Conservation (phyloP, 2,797 vertebrate genomes). For the Phrynocephalus forsythii region DNA sequence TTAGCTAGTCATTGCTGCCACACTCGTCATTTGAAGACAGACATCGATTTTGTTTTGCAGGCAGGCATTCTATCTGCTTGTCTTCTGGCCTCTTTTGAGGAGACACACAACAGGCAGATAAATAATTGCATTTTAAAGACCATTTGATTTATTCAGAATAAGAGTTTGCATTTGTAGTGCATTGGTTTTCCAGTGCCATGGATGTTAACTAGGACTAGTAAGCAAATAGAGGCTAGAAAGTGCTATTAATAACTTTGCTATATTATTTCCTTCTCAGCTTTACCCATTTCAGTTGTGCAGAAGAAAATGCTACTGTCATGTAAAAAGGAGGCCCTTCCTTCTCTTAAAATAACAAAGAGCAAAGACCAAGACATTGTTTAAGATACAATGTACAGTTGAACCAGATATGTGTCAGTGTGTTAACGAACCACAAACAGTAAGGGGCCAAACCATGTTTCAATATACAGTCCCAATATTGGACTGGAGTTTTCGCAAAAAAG, state of each 20-base stretch:
- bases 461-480: neutral
- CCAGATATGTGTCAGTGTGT: neutral
- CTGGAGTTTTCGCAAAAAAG: neutral
- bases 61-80: slow-evolving; percentile 38
- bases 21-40: slow-evolving; percentile 56
- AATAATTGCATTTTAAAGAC: slow-evolving; percentile 52
- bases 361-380: neutral
- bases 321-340: slow-evolving; percentile 39
- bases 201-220: slow-evolving; percentile 21
- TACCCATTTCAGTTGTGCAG: slow-evolving; percentile 46
- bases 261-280: slow-evolving; percentile 59
- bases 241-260: slow-evolving; percentile 52
- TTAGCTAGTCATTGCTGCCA: slow-evolving; percentile 53
- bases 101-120: slow-evolving; percentile 57
- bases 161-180: slow-evolving; percentile 17
- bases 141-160: slow-evolving; percentile 55
- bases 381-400: neutral
- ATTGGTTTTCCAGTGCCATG: slow-evolving; percentile 11
- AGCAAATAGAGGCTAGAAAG: slow-evolving; percentile 16
- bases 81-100: slow-evolving; percentile 38
- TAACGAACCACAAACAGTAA: neutral
- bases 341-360: slow-evolving; percentile 31
- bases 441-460: neutral
- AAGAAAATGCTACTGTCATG: slow-evolving; percentile 53
- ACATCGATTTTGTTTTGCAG: slow-evolving; percentile 66